phyloP scores from a whole-genome alignment of 2,113 vertebrate genomes.

The Phyllopteryx taeniolatus region DNA sequence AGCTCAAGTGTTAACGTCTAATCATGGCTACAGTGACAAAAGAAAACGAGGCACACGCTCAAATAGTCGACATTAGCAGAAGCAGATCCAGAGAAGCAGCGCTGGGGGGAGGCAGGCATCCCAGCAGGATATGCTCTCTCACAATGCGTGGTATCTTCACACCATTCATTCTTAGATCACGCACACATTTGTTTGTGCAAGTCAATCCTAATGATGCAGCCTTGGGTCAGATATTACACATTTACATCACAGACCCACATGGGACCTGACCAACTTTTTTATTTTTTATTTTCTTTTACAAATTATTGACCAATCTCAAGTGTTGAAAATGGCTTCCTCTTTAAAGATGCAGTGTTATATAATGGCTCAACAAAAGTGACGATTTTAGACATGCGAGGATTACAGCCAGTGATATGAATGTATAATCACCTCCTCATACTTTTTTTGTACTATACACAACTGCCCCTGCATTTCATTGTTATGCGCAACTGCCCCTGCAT shows the following conservation, averaged over 20 bases:
- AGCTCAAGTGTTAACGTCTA: slow-evolving; percentile 63
- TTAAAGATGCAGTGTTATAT: too few species aligned
- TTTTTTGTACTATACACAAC: too few species aligned
- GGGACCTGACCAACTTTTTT: too few species aligned
- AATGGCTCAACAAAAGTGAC: too few species aligned
- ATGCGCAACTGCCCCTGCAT: too few species aligned
- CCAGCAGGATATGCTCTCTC: slow-evolving; percentile 37
- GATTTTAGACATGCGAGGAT: too few species aligned
- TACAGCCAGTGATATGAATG: too few species aligned
- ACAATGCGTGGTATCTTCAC: slow-evolving; percentile 18
- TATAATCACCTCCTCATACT: too few species aligned
- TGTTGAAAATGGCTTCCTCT: too few species aligned
- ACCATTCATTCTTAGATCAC: slow-evolving; percentile 34
- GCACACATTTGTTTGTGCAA: slow-evolving; percentile 32
- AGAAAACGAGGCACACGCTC: slow-evolving; percentile 27
- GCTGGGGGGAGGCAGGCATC: slow-evolving; percentile 20
- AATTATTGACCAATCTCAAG: too few species aligned
- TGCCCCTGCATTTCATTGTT: too few species aligned
- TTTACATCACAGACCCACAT: not conserved
- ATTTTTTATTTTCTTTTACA: too few species aligned
- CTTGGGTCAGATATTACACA: slow-evolving; percentile 2
- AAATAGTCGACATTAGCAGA: slow-evolving; percentile 44
- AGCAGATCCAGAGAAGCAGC: slow-evolving; percentile 26
- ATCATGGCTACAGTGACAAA: slow-evolving; percentile 25
- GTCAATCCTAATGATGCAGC: slow-evolving; percentile 12